A percentile compares a stretch with the other conserved stretches of the same genome.
phyloP scores from a whole-genome alignment of 1,140 invertebrate species.

The Caerostris extrusa region DNA sequence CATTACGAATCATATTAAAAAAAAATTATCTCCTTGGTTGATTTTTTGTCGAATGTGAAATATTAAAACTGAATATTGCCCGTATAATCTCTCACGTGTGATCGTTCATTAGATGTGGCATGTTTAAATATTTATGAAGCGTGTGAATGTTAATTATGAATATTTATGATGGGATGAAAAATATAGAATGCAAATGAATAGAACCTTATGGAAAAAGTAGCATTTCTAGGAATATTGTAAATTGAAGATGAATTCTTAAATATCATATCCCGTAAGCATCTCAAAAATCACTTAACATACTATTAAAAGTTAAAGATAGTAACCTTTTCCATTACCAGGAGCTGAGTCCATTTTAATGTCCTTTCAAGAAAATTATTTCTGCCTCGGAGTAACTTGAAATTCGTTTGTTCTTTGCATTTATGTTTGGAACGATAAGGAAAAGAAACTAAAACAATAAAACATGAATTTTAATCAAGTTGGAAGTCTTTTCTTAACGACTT shows the following conservation, averaged over 20 bases:
- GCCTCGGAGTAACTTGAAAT: conserved; percentile 39
- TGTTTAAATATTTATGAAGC: conserved; percentile 10
- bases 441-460: conserved; percentile 39
- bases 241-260: conserved; percentile 44
- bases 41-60: not conserved
- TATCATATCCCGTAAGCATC: conserved; percentile 8
- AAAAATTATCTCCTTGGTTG: not conserved
- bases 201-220: not conserved
- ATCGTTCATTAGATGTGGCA: not conserved
- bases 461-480: conserved; percentile 60
- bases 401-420: conserved; percentile 10
- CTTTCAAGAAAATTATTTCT: conserved; percentile 55
- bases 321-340: conserved; percentile 39
- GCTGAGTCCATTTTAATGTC: not conserved
- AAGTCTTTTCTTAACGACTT: conserved; percentile 60
- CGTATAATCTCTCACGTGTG: not conserved
- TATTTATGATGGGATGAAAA: conserved; percentile 9
- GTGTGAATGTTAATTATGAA: not conserved
- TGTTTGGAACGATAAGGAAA: not conserved
- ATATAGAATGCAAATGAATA: not conserved
- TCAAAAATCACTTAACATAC: conserved; percentile 29
- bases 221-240: not conserved
- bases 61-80: not conserved
- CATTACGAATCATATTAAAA: not conserved
- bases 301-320: conserved; percentile 59